These are phyloP conservation scores for Mesocricetus auratus DNA, from an alignment of 2,113 vertebrate genomes.

Conservation along the genomic window DNA sequence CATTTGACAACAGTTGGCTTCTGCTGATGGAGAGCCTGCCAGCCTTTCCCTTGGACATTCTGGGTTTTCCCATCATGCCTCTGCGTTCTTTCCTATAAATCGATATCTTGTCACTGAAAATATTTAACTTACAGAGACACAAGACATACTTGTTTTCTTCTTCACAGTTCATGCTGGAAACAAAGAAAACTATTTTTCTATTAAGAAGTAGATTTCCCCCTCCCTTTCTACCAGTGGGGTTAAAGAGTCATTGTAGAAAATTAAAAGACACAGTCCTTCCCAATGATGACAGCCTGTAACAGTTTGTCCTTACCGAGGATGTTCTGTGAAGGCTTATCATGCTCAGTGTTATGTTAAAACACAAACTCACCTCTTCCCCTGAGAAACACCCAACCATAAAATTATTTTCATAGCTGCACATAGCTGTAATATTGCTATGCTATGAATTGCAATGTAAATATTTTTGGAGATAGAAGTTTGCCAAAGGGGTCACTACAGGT, in stretches of 20 bases:
- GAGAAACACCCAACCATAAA: neutral
- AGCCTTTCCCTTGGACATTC: neutral
- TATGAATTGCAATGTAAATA: neutral
- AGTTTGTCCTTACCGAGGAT: neutral
- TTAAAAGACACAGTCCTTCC: neutral
- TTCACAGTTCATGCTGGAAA: neutral
- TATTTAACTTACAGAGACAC: neutral
- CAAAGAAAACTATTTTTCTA: neutral
- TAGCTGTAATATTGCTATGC: neutral
- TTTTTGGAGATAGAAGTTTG: neutral
- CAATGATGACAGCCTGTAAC: neutral
- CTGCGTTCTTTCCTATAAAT: neutral
- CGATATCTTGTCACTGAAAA: neutral
- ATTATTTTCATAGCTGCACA: neutral
- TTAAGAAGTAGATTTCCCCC: neutral
- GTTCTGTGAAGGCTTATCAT: neutral
- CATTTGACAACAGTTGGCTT: neutral
- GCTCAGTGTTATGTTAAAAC: neutral
- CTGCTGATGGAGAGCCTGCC: neutral
- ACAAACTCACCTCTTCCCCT: neutral
- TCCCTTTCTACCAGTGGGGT: neutral
- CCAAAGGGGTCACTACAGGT: neutral
- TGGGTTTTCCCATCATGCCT: neutral
- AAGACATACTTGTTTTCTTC: neutral
- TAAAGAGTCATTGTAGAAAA: neutral